Percentiles rank a stretch among this genome's conserved stretches.
Conservation (phyloP, 2,113 vertebrate species). For the Nesoenas mayeri region DNA sequence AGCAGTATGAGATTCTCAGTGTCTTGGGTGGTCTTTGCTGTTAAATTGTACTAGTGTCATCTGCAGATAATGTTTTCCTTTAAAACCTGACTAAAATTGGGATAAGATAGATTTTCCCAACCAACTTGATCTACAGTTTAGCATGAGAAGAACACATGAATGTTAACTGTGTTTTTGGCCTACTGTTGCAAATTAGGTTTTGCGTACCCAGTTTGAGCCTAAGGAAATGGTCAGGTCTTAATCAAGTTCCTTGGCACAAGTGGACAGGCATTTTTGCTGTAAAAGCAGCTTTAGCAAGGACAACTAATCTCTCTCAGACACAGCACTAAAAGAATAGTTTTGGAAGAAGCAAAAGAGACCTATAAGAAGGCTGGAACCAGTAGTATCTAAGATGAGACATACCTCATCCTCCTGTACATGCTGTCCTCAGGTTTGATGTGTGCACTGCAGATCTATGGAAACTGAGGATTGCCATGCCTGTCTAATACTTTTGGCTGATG, state of each 20-base stretch:
- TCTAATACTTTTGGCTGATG: too few relatives aligned
- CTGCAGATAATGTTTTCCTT: slow-evolving; percentile 4
- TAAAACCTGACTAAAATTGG: slow-evolving; percentile 6
- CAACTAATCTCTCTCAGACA: background rate
- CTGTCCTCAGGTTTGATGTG: background rate
- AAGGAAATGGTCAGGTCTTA: background rate
- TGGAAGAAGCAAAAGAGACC: background rate
- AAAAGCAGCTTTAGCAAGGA: background rate
- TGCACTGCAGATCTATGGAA: too few relatives aligned
- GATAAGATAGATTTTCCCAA: background rate
- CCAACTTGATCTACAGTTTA: background rate
- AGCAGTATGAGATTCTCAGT: slow-evolving; percentile 32
- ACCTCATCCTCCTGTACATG: background rate
- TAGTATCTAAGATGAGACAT: background rate
- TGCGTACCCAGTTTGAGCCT: background rate
- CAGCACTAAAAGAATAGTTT: background rate
- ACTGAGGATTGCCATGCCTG: too few relatives aligned
- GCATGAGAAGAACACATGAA: background rate
- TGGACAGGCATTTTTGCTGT: background rate
- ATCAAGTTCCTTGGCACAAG: background rate
- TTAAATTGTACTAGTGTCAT: slow-evolving; percentile 9
- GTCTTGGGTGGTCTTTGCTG: slow-evolving; percentile 41
- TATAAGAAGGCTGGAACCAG: background rate
- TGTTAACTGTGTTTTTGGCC: background rate
- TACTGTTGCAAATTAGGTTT: background rate